Percentiles rank a stretch among this genome's conserved stretches.
These are phyloP conservation scores for Muscina levida DNA, from an alignment of 2,888 invertebrate genomes.

Conservation along the genomic window DNA sequence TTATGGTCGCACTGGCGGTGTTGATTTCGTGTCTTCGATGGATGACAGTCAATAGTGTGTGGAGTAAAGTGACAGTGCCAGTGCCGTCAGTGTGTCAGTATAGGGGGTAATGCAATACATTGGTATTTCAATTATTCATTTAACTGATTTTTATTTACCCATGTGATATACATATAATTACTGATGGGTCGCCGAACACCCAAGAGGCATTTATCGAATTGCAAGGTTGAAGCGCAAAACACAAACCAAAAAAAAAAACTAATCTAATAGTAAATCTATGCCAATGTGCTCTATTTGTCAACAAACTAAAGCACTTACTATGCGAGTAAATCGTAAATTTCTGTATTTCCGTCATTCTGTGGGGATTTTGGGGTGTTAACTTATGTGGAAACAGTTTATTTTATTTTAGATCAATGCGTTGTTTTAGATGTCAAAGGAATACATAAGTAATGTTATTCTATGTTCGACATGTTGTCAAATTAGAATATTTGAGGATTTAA, in stretches of 20 bases:
- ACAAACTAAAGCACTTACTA: not conserved
- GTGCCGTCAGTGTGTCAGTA: not conserved
- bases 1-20: constrained; percentile 35
- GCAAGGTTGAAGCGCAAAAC: no score
- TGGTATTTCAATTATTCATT: constrained; percentile 17
- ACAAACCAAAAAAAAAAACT: no score
- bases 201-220: constrained; percentile 1
- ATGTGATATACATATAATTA: not conserved
- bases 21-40: constrained; percentile 15
- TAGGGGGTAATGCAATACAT: not conserved
- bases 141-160: constrained; percentile 24
- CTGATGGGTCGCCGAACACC: not conserved
- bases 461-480: constrained; percentile 21
- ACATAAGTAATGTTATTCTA: constrained; percentile 42
- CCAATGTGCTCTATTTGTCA: constrained; percentile 19
- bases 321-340: not conserved
- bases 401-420: constrained; percentile 42
- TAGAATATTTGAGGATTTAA: not conserved
- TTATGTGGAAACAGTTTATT: constrained; percentile 1
- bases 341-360: constrained; percentile 18
- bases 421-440: constrained; percentile 47
- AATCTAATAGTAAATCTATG: no score
- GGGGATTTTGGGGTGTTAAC: not conserved
- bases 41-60: not conserved
- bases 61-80: not conserved